These are phyloP conservation scores for Heliornis fulica DNA, from an alignment of 2,113 vertebrate species.

Conservation along the genomic window DNA sequence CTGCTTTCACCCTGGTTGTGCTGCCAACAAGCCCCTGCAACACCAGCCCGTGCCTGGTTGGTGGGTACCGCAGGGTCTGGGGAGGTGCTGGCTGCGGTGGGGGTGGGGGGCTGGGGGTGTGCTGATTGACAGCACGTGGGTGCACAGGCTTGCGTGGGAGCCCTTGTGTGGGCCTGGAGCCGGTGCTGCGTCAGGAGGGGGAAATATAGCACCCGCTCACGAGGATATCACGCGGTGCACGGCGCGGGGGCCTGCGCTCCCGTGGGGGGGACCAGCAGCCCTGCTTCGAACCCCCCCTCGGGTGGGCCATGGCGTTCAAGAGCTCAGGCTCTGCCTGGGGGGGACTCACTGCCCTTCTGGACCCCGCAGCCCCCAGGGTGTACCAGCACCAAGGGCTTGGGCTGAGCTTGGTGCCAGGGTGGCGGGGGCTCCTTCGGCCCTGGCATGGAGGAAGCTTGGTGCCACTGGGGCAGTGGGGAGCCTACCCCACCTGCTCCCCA, in stretches of 20 bases:
- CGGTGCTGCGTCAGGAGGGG: conserved; percentile 24
- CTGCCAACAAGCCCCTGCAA: background rate
- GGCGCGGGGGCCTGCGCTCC: rapidly evolving
- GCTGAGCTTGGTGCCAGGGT: rapidly evolving
- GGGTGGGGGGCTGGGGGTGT: background rate
- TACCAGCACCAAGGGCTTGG: rapidly evolving
- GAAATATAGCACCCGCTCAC: conserved; percentile 38
- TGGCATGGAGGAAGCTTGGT: background rate
- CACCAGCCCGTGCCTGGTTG: rapidly evolving
- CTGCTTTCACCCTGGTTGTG: rapidly evolving
- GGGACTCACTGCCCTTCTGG: rapidly evolving
- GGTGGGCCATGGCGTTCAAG: rapidly evolving
- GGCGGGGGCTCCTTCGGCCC: rapidly evolving
- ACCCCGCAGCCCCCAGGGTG: rapidly evolving
- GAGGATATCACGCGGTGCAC: background rate
- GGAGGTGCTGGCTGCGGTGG: background rate
- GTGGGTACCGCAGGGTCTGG: background rate
- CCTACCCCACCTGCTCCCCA: background rate
- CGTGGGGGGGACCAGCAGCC: rapidly evolving
- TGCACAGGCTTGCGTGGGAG: background rate
- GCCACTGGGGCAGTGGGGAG: background rate
- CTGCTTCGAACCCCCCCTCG: rapidly evolving
- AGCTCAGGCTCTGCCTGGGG: background rate
- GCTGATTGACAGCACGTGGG: conserved; percentile 11
- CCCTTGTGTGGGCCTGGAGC: background rate